These are phyloP conservation scores for Plebejus argus DNA, from an alignment of 2,888 invertebrate genomes.

Conservation along the genomic window DNA sequence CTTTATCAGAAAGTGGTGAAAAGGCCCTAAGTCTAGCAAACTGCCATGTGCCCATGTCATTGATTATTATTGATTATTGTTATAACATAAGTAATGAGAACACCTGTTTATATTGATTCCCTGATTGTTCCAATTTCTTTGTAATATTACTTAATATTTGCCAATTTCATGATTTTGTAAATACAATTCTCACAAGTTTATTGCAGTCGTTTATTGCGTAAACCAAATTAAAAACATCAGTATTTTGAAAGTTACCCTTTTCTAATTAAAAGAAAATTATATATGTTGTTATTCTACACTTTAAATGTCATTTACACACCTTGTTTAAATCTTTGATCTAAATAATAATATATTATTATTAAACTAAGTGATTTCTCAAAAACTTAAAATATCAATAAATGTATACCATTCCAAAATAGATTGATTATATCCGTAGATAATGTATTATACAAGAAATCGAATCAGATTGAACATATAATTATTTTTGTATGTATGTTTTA, in stretches of 20 bases:
- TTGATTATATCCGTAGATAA: background rate
- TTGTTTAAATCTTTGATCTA: background rate
- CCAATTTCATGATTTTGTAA: background rate
- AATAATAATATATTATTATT: no score
- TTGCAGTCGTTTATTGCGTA: background rate
- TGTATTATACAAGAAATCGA: background rate
- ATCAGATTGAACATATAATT: background rate
- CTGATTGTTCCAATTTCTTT: background rate
- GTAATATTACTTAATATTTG: background rate
- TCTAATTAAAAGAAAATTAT: background rate
- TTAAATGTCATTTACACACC: background rate
- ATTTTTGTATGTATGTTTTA: slow-evolving; percentile 1
- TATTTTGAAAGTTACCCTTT: slow-evolving; percentile 22
- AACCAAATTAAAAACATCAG: background rate
- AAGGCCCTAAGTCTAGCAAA: no score
- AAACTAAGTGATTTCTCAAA: background rate
- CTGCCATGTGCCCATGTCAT: background rate
- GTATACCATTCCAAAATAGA: slow-evolving; percentile 21
- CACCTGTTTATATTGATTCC: background rate
- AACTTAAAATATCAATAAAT: slow-evolving; percentile 9
- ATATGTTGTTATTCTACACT: background rate
- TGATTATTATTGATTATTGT: background rate
- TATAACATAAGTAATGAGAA: background rate
- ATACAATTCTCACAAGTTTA: background rate
- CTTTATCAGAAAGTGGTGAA: no score